phyloP scores from a whole-genome alignment of 53 echinoderm and acorn worm genomes.

The Henricia sp. region DNA sequence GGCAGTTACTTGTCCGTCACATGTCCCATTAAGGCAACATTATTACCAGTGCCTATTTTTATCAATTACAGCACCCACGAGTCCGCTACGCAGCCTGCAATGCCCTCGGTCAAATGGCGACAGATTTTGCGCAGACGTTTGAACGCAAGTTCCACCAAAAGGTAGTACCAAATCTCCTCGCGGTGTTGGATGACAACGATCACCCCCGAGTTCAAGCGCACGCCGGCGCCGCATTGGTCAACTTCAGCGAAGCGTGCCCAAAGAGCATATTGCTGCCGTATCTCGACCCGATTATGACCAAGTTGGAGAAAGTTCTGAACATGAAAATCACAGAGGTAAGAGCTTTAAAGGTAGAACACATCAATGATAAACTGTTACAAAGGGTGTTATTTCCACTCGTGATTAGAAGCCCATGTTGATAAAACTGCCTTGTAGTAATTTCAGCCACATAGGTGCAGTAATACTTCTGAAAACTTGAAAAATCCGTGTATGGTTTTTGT shows the following conservation, averaged over 20 bases:
- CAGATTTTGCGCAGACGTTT: conserved; percentile 90
- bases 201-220: conserved; percentile 95
- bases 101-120: conserved; percentile 96
- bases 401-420: too few species aligned
- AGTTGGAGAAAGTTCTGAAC: conserved; percentile 71
- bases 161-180: conserved; percentile 83
- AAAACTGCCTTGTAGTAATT: too few species aligned
- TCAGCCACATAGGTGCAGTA: too few species aligned
- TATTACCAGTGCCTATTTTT: too few species aligned
- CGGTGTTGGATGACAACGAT: conserved; percentile 75
- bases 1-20: too few species aligned
- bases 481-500: too few species aligned
- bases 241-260: conserved; percentile 99
- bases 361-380: too few species aligned
- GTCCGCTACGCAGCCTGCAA: conserved; percentile 95
- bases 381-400: too few species aligned
- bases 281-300: conserved; percentile 69
- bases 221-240: conserved; percentile 95
- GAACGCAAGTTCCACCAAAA: conserved; percentile 90
- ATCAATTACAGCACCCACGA: conserved; percentile 95
- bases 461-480: too few species aligned
- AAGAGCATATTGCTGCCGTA: conserved; percentile 86
- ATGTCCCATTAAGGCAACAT: too few species aligned
- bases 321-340: conserved; percentile 86
- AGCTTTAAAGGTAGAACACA: too few species aligned